Percentiles rank a stretch among this genome's conserved stretches.
phyloP scores from a whole-genome alignment of 2,888 invertebrate species.

The Hirtodrosophila alboralis region DNA sequence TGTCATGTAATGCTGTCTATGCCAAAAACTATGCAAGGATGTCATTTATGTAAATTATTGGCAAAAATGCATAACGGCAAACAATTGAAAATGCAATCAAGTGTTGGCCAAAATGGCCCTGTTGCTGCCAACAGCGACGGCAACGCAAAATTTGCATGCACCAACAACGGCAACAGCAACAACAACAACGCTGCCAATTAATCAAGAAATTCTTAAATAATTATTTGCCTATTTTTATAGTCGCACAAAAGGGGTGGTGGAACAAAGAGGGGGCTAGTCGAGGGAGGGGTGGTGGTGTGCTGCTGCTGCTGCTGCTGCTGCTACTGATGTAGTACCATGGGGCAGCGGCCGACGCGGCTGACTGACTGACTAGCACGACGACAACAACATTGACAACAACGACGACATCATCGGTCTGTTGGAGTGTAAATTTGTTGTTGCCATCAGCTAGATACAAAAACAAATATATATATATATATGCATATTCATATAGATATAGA shows the following conservation, averaged over 20 bases:
- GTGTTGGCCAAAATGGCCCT: constrained; percentile 75
- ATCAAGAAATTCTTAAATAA: constrained; percentile 83
- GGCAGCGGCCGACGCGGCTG: constrained; percentile 71
- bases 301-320: constrained; percentile 5
- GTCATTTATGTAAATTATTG: constrained; percentile 77
- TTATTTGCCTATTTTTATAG: constrained; percentile 83
- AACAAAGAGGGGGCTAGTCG: background rate
- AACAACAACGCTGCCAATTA: constrained; percentile 79
- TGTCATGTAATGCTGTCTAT: constrained; percentile 38
- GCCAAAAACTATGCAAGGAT: constrained; percentile 35
- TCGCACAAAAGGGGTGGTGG: constrained; percentile 35
- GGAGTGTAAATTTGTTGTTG: constrained; percentile 74
- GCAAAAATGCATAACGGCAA: constrained; percentile 80
- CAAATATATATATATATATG: constrained; percentile 8
- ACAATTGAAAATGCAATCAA: constrained; percentile 81
- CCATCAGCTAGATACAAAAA: constrained; percentile 56
- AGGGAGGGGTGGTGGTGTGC: constrained; percentile 1
- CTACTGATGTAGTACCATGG: constrained; percentile 34
- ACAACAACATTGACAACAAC: constrained; percentile 32
- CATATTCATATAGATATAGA: constrained; percentile 22
- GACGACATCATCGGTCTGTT: constrained; percentile 58
- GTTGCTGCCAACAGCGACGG: constrained; percentile 43
- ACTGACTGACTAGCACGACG: constrained; percentile 75
- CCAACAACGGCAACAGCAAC: constrained; percentile 41
- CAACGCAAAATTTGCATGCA: constrained; percentile 59